phyloP scores from a whole-genome alignment of 1,140 invertebrate genomes.

The Alviniconcha marisindica region DNA sequence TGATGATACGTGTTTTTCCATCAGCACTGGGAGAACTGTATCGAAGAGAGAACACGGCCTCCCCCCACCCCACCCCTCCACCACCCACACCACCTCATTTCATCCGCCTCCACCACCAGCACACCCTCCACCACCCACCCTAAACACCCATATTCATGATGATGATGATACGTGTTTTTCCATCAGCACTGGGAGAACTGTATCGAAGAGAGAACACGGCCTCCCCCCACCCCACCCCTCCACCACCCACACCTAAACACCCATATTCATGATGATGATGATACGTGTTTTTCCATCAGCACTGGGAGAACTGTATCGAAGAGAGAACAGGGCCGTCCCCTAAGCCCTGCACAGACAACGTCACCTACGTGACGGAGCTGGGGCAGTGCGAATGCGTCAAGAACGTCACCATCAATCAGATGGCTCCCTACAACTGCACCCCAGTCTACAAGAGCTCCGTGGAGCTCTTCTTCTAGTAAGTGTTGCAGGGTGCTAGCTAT shows the following conservation, averaged over 20 bases:
- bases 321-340: conserved; percentile 18
- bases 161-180: too few relatives aligned
- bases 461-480: conserved; percentile 60
- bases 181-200: conserved; percentile 47
- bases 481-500: too few relatives aligned
- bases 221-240: too few relatives aligned
- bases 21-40: conserved; percentile 44
- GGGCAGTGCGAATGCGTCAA: conserved; percentile 52
- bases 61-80: too few relatives aligned
- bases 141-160: too few relatives aligned
- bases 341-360: conserved; percentile 49
- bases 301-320: conserved; percentile 40
- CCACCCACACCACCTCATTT: too few relatives aligned
- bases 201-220: not conserved
- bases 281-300: conserved; percentile 28
- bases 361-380: conserved; percentile 36
- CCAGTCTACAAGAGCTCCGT: conserved; percentile 45
- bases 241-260: too few relatives aligned
- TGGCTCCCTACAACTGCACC: conserved; percentile 49
- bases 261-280: too few relatives aligned
- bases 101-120: too few relatives aligned
- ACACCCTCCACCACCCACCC: too few relatives aligned
- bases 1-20: not conserved
- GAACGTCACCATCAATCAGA: conserved; percentile 36
- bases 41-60: too few relatives aligned